Conservation (phyloP, 2,113 vertebrate species). For the Dromiciops gliroides region DNA sequence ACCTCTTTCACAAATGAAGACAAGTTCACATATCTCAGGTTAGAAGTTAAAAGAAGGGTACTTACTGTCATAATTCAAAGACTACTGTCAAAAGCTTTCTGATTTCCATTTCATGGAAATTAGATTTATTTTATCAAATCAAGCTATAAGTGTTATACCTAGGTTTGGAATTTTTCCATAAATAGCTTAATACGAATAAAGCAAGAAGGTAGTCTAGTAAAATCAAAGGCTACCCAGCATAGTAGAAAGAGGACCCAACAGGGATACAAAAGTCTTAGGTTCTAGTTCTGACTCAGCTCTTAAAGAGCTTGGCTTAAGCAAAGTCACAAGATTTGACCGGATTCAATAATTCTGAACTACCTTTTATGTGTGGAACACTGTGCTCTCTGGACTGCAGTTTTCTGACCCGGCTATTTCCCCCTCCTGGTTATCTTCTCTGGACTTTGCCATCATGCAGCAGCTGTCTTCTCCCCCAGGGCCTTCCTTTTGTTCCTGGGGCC, state of each 20-base stretch:
- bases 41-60: slow-evolving; percentile 74
- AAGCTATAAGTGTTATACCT: background rate
- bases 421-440: background rate
- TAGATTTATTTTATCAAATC: slow-evolving; percentile 68
- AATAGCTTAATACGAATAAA: background rate
- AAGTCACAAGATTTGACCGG: background rate
- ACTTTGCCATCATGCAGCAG: background rate
- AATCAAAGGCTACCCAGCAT: background rate
- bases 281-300: background rate
- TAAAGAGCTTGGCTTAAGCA: background rate
- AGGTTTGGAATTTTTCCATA: slow-evolving; percentile 17
- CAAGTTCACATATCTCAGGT: slow-evolving; percentile 64
- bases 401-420: background rate
- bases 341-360: background rate
- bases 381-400: background rate
- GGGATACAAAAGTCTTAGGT: background rate
- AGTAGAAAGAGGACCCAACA: background rate
- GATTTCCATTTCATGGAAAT: slow-evolving; percentile 65
- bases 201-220: slow-evolving; percentile 2
- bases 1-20: slow-evolving; percentile 73
- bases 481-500: background rate
- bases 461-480: background rate
- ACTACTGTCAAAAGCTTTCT: slow-evolving; percentile 69
- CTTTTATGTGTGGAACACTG: background rate
- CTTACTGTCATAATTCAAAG: slow-evolving; percentile 70